A percentile compares a stretch with the other conserved stretches of the same genome.
Conservation (phyloP, 2,888 invertebrate species). For the Dicycla oo region DNA sequence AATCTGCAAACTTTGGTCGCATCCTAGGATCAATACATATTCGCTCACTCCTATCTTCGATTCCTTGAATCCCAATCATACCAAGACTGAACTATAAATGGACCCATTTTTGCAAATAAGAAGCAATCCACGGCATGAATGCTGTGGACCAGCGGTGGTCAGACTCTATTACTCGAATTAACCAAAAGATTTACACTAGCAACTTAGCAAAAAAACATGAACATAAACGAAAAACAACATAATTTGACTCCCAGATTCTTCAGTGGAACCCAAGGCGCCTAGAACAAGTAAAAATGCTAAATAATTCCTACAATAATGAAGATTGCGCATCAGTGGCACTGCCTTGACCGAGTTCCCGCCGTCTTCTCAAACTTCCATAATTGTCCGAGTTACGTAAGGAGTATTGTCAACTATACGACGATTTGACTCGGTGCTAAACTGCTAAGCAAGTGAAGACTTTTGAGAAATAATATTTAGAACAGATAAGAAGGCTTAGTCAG, state of each 20-base stretch:
- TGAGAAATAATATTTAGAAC: conserved; percentile 16
- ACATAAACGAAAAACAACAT: background rate
- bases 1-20: background rate
- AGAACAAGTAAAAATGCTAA: conserved; percentile 53
- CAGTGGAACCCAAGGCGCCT: conserved; percentile 26
- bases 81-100: background rate
- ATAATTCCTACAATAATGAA: conserved; percentile 59
- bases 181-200: too few species aligned
- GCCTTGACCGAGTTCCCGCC: conserved; percentile 76
- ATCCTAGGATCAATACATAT: background rate
- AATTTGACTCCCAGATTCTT: conserved; percentile 42
- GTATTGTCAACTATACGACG: conserved; percentile 62
- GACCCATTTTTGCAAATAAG: too few species aligned
- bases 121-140: too few species aligned
- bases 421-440: conserved; percentile 37
- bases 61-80: conserved; percentile 1
- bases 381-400: conserved; percentile 67
- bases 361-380: conserved; percentile 71
- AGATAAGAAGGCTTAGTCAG: background rate
- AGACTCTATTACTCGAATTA: too few species aligned
- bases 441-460: conserved; percentile 13
- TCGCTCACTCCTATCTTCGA: background rate
- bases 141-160: too few species aligned
- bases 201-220: background rate
- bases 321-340: conserved; percentile 53